Percentiles rank a stretch among this genome's conserved stretches.
Conservation (phyloP, 2,113 vertebrate genomes). For the Bettongia penicillata region DNA sequence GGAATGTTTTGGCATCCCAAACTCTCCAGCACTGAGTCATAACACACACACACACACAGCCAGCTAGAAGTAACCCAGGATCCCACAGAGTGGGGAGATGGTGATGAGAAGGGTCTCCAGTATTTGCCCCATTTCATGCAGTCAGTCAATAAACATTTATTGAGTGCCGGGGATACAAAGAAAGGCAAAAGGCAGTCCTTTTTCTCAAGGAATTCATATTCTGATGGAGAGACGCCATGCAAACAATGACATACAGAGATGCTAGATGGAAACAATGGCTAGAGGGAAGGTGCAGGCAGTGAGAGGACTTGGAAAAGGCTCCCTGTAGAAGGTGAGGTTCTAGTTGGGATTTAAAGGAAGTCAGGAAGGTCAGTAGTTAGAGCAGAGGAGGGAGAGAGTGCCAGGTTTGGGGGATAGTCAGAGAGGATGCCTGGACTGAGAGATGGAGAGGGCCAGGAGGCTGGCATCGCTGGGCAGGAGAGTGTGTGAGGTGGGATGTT, state of each 20-base stretch:
- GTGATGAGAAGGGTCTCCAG: neutral
- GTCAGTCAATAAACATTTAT: neutral
- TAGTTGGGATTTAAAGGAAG: neutral
- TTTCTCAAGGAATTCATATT: neutral
- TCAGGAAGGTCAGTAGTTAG: neutral
- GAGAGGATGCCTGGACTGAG: neutral
- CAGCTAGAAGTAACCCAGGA: neutral
- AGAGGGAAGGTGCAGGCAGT: no score
- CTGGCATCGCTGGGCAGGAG: accelerated
- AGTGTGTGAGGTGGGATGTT: neutral
- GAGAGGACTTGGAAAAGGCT: neutral
- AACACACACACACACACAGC: neutral
- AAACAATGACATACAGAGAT: neutral
- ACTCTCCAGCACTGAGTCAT: neutral
- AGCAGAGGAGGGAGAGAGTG: neutral
- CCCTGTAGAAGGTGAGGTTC: neutral
- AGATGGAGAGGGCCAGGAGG: neutral
- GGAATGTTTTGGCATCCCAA: neutral
- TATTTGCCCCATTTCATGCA: neutral
- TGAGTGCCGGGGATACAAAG: neutral
- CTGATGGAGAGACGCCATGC: neutral
- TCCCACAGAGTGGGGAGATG: neutral
- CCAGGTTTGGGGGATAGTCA: neutral
- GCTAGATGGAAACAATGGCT: neutral
- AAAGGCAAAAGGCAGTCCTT: neutral